phyloP scores from a whole-genome alignment of 2,888 invertebrate species.

The Petrophora chlorosata region DNA sequence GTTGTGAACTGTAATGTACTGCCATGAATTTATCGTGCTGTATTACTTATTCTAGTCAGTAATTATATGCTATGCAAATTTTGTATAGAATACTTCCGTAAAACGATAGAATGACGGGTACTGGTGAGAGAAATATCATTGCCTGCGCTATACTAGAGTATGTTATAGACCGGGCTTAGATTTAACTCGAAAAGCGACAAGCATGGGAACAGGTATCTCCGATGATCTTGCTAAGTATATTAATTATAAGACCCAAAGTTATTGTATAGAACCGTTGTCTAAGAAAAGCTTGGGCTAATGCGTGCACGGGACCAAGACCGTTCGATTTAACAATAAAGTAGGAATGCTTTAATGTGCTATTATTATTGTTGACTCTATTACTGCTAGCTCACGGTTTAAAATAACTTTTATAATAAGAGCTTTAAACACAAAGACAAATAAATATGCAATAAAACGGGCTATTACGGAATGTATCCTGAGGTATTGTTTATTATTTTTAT shows the following conservation, averaged over 20 bases:
- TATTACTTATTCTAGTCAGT: slow-evolving; percentile 65
- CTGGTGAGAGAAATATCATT: too few species aligned
- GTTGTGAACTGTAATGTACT: slow-evolving; percentile 46
- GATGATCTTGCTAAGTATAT: slow-evolving; percentile 1
- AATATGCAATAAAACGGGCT: slow-evolving; percentile 17
- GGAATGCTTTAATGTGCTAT: slow-evolving; percentile 15
- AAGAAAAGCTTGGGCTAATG: slow-evolving; percentile 16
- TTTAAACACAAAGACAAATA: slow-evolving; percentile 24
- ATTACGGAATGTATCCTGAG: slow-evolving; percentile 50
- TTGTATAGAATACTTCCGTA: slow-evolving; percentile 46
- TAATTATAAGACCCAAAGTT: slow-evolving; percentile 22
- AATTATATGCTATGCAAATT: slow-evolving; percentile 34
- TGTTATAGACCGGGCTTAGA: too few species aligned
- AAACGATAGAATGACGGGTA: too few species aligned
- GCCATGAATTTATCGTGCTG: slow-evolving; percentile 46
- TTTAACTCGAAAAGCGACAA: too few species aligned
- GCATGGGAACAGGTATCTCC: slow-evolving; percentile 4
- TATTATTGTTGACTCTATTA: slow-evolving; percentile 17
- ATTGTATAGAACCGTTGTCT: slow-evolving; percentile 23
- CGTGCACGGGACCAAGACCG: slow-evolving; percentile 19
- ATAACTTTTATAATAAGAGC: slow-evolving; percentile 17
- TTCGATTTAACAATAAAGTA: slow-evolving; percentile 17
- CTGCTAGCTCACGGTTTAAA: slow-evolving; percentile 2
- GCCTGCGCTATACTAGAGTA: too few species aligned
- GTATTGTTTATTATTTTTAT: slow-evolving; percentile 51